phyloP scores from a whole-genome alignment of 2,888 invertebrate genomes.

The Eulithis prunata region DNA sequence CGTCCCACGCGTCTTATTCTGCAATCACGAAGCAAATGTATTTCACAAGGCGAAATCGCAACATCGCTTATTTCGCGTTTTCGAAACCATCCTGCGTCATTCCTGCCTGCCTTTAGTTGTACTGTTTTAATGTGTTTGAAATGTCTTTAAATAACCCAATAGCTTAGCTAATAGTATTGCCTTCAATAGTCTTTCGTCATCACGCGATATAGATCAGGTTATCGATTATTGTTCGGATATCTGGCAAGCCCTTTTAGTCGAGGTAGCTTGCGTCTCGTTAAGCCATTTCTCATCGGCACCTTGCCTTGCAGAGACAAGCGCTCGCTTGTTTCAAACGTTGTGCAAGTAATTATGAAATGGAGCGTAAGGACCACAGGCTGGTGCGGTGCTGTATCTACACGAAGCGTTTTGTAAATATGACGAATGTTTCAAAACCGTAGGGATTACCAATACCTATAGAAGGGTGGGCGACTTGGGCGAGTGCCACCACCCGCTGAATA shows the following conservation, averaged over 20 bases:
- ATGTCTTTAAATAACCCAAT: slow-evolving; percentile 28
- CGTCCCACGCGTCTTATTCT: slow-evolving; percentile 76
- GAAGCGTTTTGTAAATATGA: slow-evolving; percentile 66
- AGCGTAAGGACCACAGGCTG: slow-evolving; percentile 65
- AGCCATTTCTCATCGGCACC: slow-evolving; percentile 41
- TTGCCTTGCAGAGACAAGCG: slow-evolving; percentile 59
- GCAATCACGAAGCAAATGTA: slow-evolving; percentile 73
- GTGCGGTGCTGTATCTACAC: slow-evolving; percentile 62
- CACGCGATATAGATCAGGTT: slow-evolving; percentile 27
- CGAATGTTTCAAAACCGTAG: slow-evolving; percentile 67
- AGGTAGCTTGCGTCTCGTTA: slow-evolving; percentile 17
- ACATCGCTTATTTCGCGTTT: slow-evolving; percentile 82
- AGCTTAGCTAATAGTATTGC: slow-evolving; percentile 28
- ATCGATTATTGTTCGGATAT: slow-evolving; percentile 22
- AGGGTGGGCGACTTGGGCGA: slow-evolving; percentile 30
- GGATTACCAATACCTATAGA: slow-evolving; percentile 57
- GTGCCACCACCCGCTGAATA: slow-evolving; percentile 54
- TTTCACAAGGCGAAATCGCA: slow-evolving; percentile 82
- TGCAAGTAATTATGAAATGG: slow-evolving; percentile 79
- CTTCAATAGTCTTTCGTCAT: slow-evolving; percentile 28
- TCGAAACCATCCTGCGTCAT: slow-evolving; percentile 82
- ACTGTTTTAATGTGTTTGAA: slow-evolving; percentile 32
- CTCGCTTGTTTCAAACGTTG: slow-evolving; percentile 61
- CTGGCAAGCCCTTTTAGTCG: slow-evolving; percentile 13
- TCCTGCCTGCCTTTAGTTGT: slow-evolving; percentile 54